These are phyloP conservation scores for Zootoca vivipara DNA, from an alignment of 2,113 vertebrate genomes.

Conservation along the genomic window DNA sequence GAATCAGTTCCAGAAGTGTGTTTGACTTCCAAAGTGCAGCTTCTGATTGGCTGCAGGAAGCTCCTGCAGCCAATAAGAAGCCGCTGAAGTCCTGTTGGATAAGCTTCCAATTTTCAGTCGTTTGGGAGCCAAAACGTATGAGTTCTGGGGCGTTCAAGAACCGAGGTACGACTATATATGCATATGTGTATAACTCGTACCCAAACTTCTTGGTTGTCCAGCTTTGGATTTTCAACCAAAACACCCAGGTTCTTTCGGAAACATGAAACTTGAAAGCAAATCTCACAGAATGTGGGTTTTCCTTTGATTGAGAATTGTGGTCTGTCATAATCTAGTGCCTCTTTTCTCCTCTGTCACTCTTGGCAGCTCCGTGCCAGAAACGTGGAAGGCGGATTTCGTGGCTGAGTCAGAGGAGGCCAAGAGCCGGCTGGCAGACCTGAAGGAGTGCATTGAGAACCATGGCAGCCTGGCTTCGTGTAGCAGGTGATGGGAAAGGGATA, in stretches of 20 bases:
- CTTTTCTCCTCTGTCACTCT: background rate
- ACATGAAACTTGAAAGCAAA: background rate
- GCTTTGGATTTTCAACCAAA: background rate
- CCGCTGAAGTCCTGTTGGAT: no score
- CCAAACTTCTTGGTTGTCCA: background rate
- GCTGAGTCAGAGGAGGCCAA: constrained; percentile 82
- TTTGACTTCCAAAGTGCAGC: no score
- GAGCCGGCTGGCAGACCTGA: constrained; percentile 76
- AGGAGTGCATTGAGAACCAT: constrained; percentile 66
- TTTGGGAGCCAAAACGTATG: no score
- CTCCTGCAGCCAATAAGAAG: no score
- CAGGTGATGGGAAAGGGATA: constrained; percentile 41
- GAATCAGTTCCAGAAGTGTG: no score
- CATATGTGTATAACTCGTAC: no score
- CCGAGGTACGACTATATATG: no score
- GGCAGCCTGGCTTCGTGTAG: constrained; percentile 38
- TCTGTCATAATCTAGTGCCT: background rate
- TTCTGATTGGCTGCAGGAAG: no score
- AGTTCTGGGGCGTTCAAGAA: no score
- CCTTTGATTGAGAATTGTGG: background rate
- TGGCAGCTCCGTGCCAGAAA: constrained; percentile 83
- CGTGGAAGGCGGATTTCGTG: constrained; percentile 82
- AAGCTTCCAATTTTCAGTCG: background rate
- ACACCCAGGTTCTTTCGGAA: rapidly evolving
- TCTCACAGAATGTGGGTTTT: background rate